Conservation (phyloP, 2,888 invertebrate species). For the Chrysina gloriosa region DNA sequence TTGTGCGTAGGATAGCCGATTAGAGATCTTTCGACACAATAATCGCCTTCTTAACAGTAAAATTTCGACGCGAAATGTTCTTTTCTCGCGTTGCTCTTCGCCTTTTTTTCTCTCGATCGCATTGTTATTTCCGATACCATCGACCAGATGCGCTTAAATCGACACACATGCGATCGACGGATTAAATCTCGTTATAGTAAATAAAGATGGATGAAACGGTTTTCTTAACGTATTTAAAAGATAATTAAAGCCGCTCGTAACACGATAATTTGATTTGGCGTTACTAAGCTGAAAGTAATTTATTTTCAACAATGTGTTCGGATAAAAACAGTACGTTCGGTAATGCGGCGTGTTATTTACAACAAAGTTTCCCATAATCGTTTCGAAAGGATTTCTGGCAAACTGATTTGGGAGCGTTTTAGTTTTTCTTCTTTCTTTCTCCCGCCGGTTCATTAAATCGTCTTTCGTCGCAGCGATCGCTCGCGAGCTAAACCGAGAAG, state of each 20-base stretch:
- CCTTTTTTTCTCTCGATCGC: background rate
- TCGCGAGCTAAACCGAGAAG: no score
- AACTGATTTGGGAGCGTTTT: background rate
- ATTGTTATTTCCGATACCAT: constrained; percentile 14
- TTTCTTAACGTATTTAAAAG: constrained; percentile 19
- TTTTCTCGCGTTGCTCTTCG: constrained; percentile 3
- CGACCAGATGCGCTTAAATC: background rate
- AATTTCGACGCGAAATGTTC: constrained; percentile 1
- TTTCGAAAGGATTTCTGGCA: background rate
- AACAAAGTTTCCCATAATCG: constrained; percentile 3
- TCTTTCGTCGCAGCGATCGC: no score
- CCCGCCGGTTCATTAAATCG: no score
- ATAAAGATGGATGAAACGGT: background rate
- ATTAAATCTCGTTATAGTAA: constrained; percentile 6
- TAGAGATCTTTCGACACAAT: constrained; percentile 18
- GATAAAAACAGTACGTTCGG: constrained; percentile 3
- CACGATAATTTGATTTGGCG: constrained; percentile 26
- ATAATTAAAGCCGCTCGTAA: constrained; percentile 17
- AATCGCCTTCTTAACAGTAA: constrained; percentile 27
- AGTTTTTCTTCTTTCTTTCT: no score
- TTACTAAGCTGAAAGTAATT: constrained; percentile 27
- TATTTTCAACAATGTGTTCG: constrained; percentile 27
- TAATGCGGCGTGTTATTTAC: constrained; percentile 3
- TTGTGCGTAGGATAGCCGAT: constrained; percentile 31
- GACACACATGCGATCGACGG: background rate